Percentiles rank a stretch among this genome's conserved stretches.
Conservation (phyloP, 2,113 vertebrate genomes). For the Vimba vimba region DNA sequence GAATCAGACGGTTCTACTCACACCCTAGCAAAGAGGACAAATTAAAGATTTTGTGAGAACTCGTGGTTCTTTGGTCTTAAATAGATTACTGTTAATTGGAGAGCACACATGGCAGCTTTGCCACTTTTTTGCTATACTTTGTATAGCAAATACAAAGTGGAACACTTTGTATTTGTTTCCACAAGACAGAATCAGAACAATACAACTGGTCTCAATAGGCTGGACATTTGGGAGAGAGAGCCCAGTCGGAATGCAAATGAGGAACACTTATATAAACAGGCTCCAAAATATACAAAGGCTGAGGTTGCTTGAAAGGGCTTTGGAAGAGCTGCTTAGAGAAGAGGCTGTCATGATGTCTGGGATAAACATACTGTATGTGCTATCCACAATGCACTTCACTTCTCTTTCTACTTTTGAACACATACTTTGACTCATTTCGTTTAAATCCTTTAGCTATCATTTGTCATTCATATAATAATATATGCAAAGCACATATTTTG, state of each 20-base stretch:
- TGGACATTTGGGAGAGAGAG: slow-evolving; percentile 41
- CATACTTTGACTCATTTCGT: not conserved
- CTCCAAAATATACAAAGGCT: slow-evolving; percentile 48
- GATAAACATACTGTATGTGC: not conserved
- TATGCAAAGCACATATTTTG: slow-evolving; percentile 7
- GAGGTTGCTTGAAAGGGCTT: slow-evolving; percentile 31
- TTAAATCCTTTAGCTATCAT: not conserved
- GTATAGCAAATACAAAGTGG: not conserved
- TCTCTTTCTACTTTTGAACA: not conserved
- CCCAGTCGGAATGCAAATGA: slow-evolving; percentile 56
- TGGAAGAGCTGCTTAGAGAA: slow-evolving; percentile 27
- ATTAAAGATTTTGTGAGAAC: not conserved
- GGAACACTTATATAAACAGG: slow-evolving; percentile 44
- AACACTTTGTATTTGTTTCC: slow-evolving; percentile 47
- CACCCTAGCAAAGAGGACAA: not conserved
- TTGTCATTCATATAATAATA: not conserved
- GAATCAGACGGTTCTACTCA: not conserved
- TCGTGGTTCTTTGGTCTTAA: not conserved
- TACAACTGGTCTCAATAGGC: slow-evolving; percentile 47
- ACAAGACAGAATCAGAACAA: slow-evolving; percentile 59
- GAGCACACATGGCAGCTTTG: slow-evolving; percentile 2
- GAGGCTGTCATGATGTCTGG: slow-evolving; percentile 40
- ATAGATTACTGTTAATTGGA: slow-evolving; percentile 5
- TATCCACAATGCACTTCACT: not conserved
- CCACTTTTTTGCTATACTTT: not conserved